These are phyloP conservation scores for Lucilia cuprina DNA, from an alignment of 1,140 invertebrate species.

Conservation along the genomic window DNA sequence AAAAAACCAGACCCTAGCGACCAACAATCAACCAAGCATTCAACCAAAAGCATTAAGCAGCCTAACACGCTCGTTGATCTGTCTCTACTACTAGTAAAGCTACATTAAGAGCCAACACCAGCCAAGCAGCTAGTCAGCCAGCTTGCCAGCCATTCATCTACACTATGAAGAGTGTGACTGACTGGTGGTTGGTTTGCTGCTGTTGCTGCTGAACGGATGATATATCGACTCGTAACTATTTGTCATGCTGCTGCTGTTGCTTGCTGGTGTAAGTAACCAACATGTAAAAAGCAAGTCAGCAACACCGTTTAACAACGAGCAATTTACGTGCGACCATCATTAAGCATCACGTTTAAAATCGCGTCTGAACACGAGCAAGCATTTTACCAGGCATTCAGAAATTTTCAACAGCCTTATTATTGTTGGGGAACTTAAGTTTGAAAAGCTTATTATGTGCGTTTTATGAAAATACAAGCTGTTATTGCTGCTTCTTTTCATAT, in stretches of 20 bases:
- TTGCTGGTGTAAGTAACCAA: background rate
- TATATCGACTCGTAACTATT: background rate
- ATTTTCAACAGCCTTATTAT: background rate
- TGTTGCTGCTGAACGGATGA: background rate
- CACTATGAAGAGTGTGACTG: background rate
- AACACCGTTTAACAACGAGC: conserved; percentile 22
- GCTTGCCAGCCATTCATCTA: background rate
- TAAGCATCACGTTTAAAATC: background rate
- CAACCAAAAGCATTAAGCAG: background rate
- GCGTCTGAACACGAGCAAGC: conserved; percentile 37
- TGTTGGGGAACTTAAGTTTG: too few relatives aligned
- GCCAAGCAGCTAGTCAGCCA: background rate
- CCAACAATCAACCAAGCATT: too few relatives aligned
- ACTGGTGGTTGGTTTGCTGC: background rate
- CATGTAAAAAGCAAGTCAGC: background rate
- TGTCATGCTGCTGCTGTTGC: background rate
- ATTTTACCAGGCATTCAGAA: conserved; percentile 25
- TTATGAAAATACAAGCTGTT: background rate
- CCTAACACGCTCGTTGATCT: too few relatives aligned
- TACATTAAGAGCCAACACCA: background rate
- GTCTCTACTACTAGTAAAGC: too few relatives aligned
- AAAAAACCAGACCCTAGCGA: too few relatives aligned
- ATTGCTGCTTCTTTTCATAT: background rate
- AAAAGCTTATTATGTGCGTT: background rate
- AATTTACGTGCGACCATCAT: conserved; percentile 8